Conservation (phyloP, 2,888 invertebrate species). For the Zonitis immaculata region DNA sequence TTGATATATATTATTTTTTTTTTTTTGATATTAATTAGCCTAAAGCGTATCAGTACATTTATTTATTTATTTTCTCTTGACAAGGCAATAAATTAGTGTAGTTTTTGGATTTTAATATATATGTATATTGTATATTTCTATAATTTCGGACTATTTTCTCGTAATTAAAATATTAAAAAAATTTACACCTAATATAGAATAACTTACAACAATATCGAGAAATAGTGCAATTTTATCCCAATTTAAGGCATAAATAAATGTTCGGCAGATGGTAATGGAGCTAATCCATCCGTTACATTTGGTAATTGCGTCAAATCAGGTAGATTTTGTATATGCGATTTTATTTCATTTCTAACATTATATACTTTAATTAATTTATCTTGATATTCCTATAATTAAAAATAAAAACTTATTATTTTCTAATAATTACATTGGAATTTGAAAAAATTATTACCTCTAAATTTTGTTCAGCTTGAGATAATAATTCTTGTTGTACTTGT, state of each 20-base stretch:
- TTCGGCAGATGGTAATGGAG: conserved; percentile 91
- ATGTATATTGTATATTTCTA: background rate
- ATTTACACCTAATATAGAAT: background rate
- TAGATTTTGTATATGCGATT: conserved; percentile 87
- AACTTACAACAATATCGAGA: background rate
- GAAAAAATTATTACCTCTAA: conserved; percentile 61
- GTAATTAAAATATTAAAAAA: background rate
- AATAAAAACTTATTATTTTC: conserved; percentile 4
- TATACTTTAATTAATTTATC: conserved; percentile 84
- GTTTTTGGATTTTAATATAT: background rate
- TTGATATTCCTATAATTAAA: conserved; percentile 85
- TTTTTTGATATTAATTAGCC: background rate
- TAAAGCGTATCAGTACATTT: background rate
- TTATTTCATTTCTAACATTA: conserved; percentile 81
- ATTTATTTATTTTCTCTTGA: background rate
- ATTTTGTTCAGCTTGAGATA: conserved; percentile 80
- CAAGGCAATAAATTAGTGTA: conserved; percentile 1
- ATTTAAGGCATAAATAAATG: conserved; percentile 73
- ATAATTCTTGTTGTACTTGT: conserved; percentile 77
- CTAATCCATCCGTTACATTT: conserved; percentile 86
- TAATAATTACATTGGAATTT: conserved; percentile 1
- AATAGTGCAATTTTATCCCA: conserved; percentile 1
- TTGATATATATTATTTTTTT: too few relatives aligned
- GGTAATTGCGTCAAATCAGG: conserved; percentile 91
- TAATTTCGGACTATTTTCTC: background rate